Evolutionary conservation across 2,888 invertebrate species (phyloP), one percentile per base, ranked within the genome.

Genomic region (Hofmannophila pseudospretella): DNA sequence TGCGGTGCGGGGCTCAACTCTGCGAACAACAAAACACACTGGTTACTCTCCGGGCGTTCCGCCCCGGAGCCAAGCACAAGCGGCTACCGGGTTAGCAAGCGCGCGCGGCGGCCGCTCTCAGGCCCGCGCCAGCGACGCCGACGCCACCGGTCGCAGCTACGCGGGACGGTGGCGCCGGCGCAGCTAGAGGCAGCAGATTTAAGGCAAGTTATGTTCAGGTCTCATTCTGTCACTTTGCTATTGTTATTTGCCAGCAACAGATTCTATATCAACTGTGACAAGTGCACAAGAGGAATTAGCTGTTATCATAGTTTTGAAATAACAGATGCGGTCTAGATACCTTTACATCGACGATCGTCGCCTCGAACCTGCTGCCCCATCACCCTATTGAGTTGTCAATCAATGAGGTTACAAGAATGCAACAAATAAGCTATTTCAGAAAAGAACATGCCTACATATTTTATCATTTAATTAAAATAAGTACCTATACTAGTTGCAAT

Each of bases 11-110:
- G 82, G 74, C 80, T 80, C 84, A 86, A 85, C 77, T 88, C 87
- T 88, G 88, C 80, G 86, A 87, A 88, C 87, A 88, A 88, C 81
- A 87, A 88, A 85, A 85, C 82, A 85, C 82, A 85, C 75, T 70
- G 76, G 84, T 85, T 86, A 85, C 67, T 85, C 81, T 81, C 82
- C 79, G 81, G 80, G 77, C 72, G 54, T 62, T 58, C 47, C 52
- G 72, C 71, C 79, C 82, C 81, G 81, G 81, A 81, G 84, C 81
- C 85, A 84, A 84, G 85, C 85, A 60, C 64, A 84, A 85, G 85
- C 84, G 81, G 82, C 85, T 84, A 76, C 80, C 82, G 82, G 85
- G 82, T 85, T 86, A 85, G 76, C 71, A 81, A 82, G 84, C 85
- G 54, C 39, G 69, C 72, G 72, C 74, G 59, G 57, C 49, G 68